phyloP scores from a whole-genome alignment of 2,797 vertebrate species.

The Amazonetta brasiliensis region DNA sequence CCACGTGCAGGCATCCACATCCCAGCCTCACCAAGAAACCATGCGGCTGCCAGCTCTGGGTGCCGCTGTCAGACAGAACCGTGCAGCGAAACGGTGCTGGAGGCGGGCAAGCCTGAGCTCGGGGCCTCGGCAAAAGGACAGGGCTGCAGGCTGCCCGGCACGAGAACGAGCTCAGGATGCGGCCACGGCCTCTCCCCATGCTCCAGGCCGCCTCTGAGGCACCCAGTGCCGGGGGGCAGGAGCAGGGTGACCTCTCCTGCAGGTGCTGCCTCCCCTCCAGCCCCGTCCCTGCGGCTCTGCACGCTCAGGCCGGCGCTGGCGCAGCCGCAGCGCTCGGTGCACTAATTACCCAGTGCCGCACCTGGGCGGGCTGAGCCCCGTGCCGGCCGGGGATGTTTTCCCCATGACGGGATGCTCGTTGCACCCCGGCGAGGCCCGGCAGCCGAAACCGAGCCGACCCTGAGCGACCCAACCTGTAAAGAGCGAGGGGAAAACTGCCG shows the following conservation, averaged over 20 bases:
- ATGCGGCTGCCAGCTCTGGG: neutral
- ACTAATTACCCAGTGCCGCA: neutral
- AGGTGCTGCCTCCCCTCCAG: neutral
- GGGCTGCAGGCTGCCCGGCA: neutral
- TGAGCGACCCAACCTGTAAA: neutral
- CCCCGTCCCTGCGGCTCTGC: neutral
- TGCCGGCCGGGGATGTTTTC: constrained; percentile 33
- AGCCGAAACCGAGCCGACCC: neutral
- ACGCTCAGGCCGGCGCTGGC: neutral
- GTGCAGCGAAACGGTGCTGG: neutral
- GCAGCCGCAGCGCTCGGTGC: neutral
- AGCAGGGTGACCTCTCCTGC: neutral
- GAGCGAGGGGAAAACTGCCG: rapidly evolving
- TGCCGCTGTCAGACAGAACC: neutral
- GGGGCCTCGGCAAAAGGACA: neutral
- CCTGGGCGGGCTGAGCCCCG: neutral
- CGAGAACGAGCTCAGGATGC: rapidly evolving
- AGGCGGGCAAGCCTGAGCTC: neutral
- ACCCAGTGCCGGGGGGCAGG: neutral
- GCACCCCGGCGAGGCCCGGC: neutral
- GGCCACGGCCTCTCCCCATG: rapidly evolving
- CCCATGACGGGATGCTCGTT: constrained; percentile 47
- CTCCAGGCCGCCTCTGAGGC: neutral
- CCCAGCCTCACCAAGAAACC: neutral
- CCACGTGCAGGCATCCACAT: rapidly evolving